Percentiles rank a stretch among this genome's conserved stretches.
These are phyloP conservation scores for Sphecodes monilicornis DNA, from an alignment of 2,888 invertebrate species.

Conservation along the genomic window DNA sequence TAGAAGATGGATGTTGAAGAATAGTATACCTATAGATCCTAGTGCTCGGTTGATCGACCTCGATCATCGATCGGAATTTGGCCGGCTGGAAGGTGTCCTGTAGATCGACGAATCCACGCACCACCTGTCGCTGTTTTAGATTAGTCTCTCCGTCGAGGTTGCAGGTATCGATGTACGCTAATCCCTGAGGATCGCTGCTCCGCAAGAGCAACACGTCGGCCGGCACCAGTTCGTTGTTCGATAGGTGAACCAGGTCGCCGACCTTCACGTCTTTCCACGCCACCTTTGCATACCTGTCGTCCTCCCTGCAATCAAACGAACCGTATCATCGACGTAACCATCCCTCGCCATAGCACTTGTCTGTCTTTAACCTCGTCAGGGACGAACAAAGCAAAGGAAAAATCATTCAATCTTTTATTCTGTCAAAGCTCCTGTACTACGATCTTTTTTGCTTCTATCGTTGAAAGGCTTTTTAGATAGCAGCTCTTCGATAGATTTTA, in stretches of 20 bases:
- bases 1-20: not conserved
- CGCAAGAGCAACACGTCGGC: slow-evolving; percentile 96
- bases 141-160: slow-evolving; percentile 99
- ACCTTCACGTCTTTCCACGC: slow-evolving; percentile 96
- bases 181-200: slow-evolving; percentile 94
- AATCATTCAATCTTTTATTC: not conserved
- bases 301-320: slow-evolving; percentile 87
- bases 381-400: not conserved
- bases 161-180: slow-evolving; percentile 97
- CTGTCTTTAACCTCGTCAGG: not conserved
- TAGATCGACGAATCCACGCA: slow-evolving; percentile 91
- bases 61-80: slow-evolving; percentile 93
- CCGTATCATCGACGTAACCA: slow-evolving; percentile 2
- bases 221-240: slow-evolving; percentile 98
- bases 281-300: slow-evolving; percentile 92
- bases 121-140: slow-evolving; percentile 95
- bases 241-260: slow-evolving; percentile 97
- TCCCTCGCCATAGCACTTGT: not conserved
- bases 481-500: no score
- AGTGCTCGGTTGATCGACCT: slow-evolving; percentile 97
- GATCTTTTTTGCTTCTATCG: not conserved
- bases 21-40: slow-evolving; percentile 91
- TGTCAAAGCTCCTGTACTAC: not conserved
- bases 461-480: not conserved
- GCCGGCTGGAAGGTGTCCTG: slow-evolving; percentile 91